A percentile compares a stretch with the other conserved stretches of the same genome.
Conservation (phyloP, 2,113 vertebrate genomes). For the Clarias gariepinus region DNA sequence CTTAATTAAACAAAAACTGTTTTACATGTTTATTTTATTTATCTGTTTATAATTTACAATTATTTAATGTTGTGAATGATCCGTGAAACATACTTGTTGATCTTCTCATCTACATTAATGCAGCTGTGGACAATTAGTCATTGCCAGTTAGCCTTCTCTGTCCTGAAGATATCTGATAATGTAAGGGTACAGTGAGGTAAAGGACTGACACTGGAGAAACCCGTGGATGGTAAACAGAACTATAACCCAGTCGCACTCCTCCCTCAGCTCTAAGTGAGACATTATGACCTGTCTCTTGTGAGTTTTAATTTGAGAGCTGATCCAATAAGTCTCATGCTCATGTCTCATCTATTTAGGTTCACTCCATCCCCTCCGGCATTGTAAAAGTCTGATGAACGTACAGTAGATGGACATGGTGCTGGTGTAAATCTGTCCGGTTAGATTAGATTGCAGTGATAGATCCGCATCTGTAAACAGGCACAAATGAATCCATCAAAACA, state of each 20-base stretch:
- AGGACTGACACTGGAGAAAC: not conserved
- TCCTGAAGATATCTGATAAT: not conserved
- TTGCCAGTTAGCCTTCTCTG: not conserved
- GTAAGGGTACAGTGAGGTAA: not conserved
- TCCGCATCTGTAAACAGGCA: conserved; percentile 43
- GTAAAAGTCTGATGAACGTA: conserved; percentile 45
- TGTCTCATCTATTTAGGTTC: conserved; percentile 38
- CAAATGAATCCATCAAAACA: conserved; percentile 39
- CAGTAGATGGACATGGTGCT: conserved; percentile 37
- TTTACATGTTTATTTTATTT: too few relatives aligned
- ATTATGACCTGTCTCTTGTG: conserved; percentile 34
- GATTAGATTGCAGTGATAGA: conserved; percentile 49
- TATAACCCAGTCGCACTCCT: conserved; percentile 16
- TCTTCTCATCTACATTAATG: too few relatives aligned
- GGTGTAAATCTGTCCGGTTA: conserved; percentile 47
- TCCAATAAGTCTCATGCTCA: conserved; percentile 49
- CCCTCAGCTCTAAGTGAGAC: conserved; percentile 33
- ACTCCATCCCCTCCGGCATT: conserved; percentile 32
- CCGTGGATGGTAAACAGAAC: not conserved
- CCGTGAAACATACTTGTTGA: too few relatives aligned
- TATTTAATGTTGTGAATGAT: too few relatives aligned
- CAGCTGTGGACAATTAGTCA: too few relatives aligned
- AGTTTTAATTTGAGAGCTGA: conserved; percentile 47
- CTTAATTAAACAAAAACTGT: too few relatives aligned
- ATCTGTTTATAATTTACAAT: too few relatives aligned